Base-by-base conservation (phyloP, 1,140 invertebrate genomes). In the Saxidomus purpurata region DNA sequence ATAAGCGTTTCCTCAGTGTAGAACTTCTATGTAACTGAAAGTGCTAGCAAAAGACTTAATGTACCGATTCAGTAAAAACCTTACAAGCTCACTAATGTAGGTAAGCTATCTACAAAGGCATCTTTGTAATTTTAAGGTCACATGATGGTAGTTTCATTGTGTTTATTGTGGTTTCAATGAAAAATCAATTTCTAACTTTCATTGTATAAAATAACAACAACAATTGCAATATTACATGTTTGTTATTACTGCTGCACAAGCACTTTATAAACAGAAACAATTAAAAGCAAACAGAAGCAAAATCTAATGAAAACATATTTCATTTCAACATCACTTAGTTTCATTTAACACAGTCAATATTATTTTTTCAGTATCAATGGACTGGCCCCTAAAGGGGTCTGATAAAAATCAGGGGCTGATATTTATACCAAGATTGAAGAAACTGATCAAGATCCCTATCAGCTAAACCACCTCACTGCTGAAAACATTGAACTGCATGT, bases 271-370 rank as follows among this genome's bases (percentile, higher is more conserved):
- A 79, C 76, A 79, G 22, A 49, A 79, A 31, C 76, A 79, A 79
- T 79, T 52, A 79, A 79, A 79, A 79, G 22, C 40, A 79, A 79
- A 79, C 76, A 79, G 28, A 79, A 25, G 31, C 6, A 8, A 22
- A 8, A 81, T 59, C 55, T 55, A 38, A 49, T 36, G 9, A 81
- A 55, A 81, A 81, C 31, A 81, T 61, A 81, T 81, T 55, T 81
- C 55, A 59, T 28, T 81, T 81, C 79, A 59, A 77, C 55, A 55
- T 81, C 79, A 81, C 47, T 81, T 81, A 81, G 15, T 36, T 81
- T 40, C 52, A 81, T 22, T 81, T 59, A 38, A 81, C 79, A 81
- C 52, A 55, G 79, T 61, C 79, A 81, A 81, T 81, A 81, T 81
- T 81, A 61, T 81, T 81, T 52, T 38, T 36, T 38, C 52, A 55